These are phyloP conservation scores for Altica lythri DNA, from an alignment of 2,888 invertebrate genomes.

Conservation along the genomic window DNA sequence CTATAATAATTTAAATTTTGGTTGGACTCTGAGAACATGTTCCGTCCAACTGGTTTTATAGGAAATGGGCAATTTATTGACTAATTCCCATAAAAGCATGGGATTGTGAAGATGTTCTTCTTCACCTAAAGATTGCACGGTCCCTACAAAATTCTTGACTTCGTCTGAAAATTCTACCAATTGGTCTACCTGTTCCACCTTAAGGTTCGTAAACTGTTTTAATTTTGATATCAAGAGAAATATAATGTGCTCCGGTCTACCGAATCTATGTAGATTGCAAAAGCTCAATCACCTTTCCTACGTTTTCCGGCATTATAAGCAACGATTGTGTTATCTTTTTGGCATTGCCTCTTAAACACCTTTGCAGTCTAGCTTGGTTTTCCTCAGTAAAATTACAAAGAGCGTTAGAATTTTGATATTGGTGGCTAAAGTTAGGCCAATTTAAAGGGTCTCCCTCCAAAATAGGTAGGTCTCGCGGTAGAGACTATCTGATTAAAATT, in stretches of 20 bases:
- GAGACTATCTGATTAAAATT: neutral
- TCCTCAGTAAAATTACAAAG: conserved; percentile 8
- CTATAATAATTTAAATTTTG: no score
- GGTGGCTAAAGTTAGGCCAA: conserved; percentile 6
- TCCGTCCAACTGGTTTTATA: no score
- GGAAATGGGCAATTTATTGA: no score
- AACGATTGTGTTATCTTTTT: conserved; percentile 9
- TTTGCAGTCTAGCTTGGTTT: conserved; percentile 10
- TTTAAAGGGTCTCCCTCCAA: no score
- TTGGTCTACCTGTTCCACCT: neutral
- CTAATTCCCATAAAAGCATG: neutral
- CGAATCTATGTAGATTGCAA: neutral
- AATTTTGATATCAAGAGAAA: neutral
- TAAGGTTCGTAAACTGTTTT: no score
- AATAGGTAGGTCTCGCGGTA: neutral
- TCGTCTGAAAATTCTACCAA: neutral
- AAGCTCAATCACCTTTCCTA: no score
- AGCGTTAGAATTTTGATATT: no score
- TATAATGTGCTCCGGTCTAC: neutral
- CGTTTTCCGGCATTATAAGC: no score
- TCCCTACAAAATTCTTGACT: neutral
- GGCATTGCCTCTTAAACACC: conserved; percentile 14
- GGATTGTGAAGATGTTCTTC: neutral
- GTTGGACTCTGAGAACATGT: no score
- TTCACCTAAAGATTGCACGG: neutral